These are phyloP conservation scores for Galeopterus variegatus DNA, from an alignment of 2,113 vertebrate genomes.

Conservation along the genomic window DNA sequence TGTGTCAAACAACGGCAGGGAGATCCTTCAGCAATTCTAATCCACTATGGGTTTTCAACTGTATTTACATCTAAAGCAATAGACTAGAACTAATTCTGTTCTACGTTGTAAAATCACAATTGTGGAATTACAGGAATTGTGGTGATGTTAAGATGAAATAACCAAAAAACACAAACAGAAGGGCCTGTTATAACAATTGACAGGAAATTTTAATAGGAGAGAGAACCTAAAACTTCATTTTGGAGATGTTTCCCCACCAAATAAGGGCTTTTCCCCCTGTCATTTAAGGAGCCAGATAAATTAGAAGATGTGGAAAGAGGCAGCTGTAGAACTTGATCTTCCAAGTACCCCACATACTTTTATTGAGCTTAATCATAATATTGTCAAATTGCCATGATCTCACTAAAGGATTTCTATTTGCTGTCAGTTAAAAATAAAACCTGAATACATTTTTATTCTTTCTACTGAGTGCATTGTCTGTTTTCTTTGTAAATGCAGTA, in stretches of 20 bases:
- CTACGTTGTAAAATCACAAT: constrained; percentile 63
- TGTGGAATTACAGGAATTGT: constrained; percentile 75
- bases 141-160: constrained; percentile 54
- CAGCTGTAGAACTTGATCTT: constrained; percentile 72
- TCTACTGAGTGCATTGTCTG: constrained; percentile 90
- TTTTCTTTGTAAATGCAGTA: constrained; percentile 87
- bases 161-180: constrained; percentile 53
- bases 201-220: constrained; percentile 63
- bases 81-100: constrained; percentile 64
- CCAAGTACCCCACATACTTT: not conserved
- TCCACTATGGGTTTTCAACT: constrained; percentile 74
- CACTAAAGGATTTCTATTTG: constrained; percentile 89
- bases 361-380: constrained; percentile 76
- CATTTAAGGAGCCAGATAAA: constrained; percentile 72
- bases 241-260: constrained; percentile 34
- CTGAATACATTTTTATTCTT: constrained; percentile 92
- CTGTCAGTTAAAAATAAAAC: constrained; percentile 86
- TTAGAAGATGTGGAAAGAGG: constrained; percentile 59
- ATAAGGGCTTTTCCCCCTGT: constrained; percentile 50
- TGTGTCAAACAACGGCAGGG: constrained; percentile 83
- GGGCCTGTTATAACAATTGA: constrained; percentile 38
- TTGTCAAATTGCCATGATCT: constrained; percentile 81
- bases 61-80: constrained; percentile 76
- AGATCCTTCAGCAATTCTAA: constrained; percentile 66
- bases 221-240: constrained; percentile 38